Conservation (phyloP, 2,888 invertebrate genomes). For the Ophioninae sp. region DNA sequence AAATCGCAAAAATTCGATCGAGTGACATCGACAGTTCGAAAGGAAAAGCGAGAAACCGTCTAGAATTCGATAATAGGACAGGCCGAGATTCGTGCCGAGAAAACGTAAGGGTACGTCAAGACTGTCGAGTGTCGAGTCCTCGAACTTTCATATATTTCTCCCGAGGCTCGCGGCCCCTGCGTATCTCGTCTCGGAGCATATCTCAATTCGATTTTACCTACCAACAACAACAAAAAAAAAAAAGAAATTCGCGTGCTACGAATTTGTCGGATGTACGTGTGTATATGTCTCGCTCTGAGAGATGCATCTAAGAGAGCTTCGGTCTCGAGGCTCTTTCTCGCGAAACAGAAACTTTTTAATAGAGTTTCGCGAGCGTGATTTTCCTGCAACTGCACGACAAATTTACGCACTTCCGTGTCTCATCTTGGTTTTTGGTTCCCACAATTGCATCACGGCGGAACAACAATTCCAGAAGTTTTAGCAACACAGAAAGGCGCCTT, state of each 20-base stretch:
- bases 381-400: constrained; percentile 19
- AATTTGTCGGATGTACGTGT: constrained; percentile 44
- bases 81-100: constrained; percentile 46
- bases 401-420: constrained; percentile 3
- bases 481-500: background rate
- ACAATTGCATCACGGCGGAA: constrained; percentile 22
- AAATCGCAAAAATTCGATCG: constrained; percentile 12
- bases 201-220: constrained; percentile 54
- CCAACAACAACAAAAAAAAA: constrained; percentile 38
- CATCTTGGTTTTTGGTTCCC: constrained; percentile 22
- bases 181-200: constrained; percentile 18
- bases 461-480: constrained; percentile 35
- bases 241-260: constrained; percentile 47
- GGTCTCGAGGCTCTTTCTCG: constrained; percentile 19
- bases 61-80: constrained; percentile 12
- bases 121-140: constrained; percentile 13
- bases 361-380: constrained; percentile 60
- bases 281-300: constrained; percentile 43
- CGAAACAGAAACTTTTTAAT: constrained; percentile 66
- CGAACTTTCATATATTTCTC: constrained; percentile 59
- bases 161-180: constrained; percentile 44
- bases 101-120: constrained; percentile 37
- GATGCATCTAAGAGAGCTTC: constrained; percentile 17
- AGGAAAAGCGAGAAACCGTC: background rate
- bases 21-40: constrained; percentile 14